Conservation (phyloP, 2,113 vertebrate genomes). For the Phyllostomus discolor region DNA sequence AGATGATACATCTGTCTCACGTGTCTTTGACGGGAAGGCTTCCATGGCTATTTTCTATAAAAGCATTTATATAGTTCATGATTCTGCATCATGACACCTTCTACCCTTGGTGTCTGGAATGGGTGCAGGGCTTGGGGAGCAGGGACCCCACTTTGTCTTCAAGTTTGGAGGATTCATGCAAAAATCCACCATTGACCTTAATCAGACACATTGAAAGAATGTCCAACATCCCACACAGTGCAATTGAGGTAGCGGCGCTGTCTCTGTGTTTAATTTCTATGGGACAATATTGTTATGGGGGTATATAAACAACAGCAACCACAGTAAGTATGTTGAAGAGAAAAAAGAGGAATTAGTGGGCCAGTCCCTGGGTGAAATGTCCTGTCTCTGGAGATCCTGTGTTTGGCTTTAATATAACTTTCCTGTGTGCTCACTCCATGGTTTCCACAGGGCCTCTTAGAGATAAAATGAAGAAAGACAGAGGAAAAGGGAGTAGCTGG, state of each 20-base stretch:
- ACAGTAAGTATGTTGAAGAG: not conserved
- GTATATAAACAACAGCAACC: not conserved
- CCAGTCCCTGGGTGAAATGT: not conserved
- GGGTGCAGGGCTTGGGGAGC: accelerated
- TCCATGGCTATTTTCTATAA: not conserved
- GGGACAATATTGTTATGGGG: not conserved
- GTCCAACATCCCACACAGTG: not conserved
- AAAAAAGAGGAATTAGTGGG: not conserved
- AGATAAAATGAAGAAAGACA: not conserved
- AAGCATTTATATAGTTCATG: not conserved
- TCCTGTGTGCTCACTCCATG: not conserved
- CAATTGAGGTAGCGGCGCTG: not conserved
- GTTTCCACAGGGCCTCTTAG: not conserved
- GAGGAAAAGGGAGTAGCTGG: not conserved
- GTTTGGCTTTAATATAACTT: not conserved
- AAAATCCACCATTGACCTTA: not conserved
- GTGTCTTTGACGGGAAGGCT: not conserved
- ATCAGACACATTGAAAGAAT: not conserved
- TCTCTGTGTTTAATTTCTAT: not conserved
- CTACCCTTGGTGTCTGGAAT: not conserved
- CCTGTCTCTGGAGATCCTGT: not conserved
- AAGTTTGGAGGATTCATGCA: not conserved
- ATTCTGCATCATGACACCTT: conserved; percentile 10
- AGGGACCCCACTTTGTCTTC: not conserved
- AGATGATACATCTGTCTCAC: not conserved